Conservation (phyloP, 2,113 vertebrate species). For the Solea senegalensis region DNA sequence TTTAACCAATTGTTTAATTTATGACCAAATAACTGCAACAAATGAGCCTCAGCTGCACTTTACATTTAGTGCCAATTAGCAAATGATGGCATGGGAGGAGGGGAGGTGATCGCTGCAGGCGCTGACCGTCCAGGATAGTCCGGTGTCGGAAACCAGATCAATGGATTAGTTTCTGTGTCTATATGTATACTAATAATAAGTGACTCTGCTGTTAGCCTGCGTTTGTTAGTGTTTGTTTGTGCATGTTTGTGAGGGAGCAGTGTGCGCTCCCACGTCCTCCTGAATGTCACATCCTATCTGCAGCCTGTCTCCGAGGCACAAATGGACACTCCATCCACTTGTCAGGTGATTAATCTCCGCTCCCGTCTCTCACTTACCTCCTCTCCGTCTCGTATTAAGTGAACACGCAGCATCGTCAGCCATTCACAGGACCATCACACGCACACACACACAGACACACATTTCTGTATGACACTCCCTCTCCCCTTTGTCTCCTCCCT, state of each 20-base stretch:
- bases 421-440: slow-evolving; percentile 46
- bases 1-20: neutral
- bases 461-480: slow-evolving; percentile 5
- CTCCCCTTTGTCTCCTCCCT: neutral
- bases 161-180: neutral
- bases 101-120: neutral
- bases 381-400: slow-evolving; percentile 62
- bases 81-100: neutral
- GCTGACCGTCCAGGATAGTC: neutral
- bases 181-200: slow-evolving; percentile 16
- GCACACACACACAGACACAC: slow-evolving; percentile 13
- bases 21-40: neutral
- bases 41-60: neutral
- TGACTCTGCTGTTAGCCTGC: slow-evolving; percentile 3
- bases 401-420: slow-evolving; percentile 48
- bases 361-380: slow-evolving; percentile 52
- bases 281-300: slow-evolving; percentile 77
- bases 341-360: slow-evolving; percentile 76
- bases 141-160: neutral
- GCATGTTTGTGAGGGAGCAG: slow-evolving; percentile 14
- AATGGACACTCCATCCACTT: slow-evolving; percentile 79
- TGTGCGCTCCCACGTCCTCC: slow-evolving; percentile 48
- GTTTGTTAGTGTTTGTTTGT: slow-evolving; percentile 10
- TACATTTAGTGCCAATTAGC: neutral
- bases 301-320: slow-evolving; percentile 70